phyloP scores from a whole-genome alignment of 2,888 invertebrate genomes.

The Phengaris alcon region DNA sequence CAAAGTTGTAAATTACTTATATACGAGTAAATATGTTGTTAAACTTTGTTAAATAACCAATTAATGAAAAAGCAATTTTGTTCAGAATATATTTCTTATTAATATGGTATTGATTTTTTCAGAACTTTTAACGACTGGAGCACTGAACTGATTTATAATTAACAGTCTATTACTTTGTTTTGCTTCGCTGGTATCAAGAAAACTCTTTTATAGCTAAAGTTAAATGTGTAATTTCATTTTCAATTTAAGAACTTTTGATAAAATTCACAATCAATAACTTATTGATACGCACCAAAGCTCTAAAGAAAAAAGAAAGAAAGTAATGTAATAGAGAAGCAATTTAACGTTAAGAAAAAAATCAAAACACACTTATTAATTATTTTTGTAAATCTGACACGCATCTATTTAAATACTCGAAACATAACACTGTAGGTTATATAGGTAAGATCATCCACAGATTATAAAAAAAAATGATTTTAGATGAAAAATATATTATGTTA shows the following conservation, averaged over 20 bases:
- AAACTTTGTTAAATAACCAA: constrained; percentile 4
- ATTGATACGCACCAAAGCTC: not conserved
- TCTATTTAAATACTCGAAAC: no score
- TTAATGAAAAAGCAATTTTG: constrained; percentile 5
- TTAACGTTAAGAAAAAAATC: no score
- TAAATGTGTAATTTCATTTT: constrained; percentile 5
- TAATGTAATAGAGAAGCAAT: not conserved
- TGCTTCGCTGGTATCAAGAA: not conserved
- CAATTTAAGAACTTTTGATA: not conserved
- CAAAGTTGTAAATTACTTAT: not conserved
- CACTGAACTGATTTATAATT: constrained; percentile 9
- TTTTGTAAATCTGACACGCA: no score
- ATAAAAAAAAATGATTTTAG: no score
- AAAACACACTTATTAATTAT: no score
- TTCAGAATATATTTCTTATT: not conserved
- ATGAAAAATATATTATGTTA: no score
- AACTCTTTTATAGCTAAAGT: not conserved
- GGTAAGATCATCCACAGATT: no score
- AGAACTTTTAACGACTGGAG: not conserved
- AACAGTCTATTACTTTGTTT: constrained; percentile 10
- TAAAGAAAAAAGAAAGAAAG: not conserved
- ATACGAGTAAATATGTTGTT: no score
- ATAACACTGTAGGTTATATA: no score
- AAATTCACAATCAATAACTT: not conserved
- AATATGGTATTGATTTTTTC: constrained; percentile 12